phyloP scores from a whole-genome alignment of 1,140 invertebrate genomes.

The Trichonephila clavata region DNA sequence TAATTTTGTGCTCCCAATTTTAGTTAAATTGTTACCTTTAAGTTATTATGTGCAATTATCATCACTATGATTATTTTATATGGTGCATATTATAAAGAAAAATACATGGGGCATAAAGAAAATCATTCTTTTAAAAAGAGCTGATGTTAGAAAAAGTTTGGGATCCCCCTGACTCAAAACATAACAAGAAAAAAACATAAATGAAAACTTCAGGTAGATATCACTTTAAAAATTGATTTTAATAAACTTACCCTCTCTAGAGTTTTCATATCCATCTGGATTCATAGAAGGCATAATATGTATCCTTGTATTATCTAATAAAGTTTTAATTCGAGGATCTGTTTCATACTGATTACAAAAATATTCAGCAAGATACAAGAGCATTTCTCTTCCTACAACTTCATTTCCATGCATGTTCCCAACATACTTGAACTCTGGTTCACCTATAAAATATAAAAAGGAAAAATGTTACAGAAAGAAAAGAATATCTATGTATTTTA shows the following conservation, averaged over 20 bases:
- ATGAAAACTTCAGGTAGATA: no score
- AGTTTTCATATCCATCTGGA: conserved; percentile 96
- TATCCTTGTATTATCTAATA: conserved; percentile 91
- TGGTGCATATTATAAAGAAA: no score
- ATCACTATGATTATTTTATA: no score
- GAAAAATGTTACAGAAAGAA: not conserved
- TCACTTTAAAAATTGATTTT: no score
- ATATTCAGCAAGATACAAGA: conserved; percentile 91
- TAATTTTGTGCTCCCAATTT: no score
- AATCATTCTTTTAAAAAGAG: no score
- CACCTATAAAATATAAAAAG: conserved; percentile 81
- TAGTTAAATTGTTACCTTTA: no score
- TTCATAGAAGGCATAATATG: conserved; percentile 98
- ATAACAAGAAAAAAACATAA: no score
- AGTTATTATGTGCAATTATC: no score
- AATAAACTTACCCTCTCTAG: conserved; percentile 83
- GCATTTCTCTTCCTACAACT: conserved; percentile 93
- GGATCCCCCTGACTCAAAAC: no score
- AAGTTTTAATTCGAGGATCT: conserved; percentile 87
- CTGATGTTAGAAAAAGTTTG: no score
- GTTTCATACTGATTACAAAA: conserved; percentile 92
- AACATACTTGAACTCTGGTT: conserved; percentile 96
- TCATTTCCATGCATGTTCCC: conserved; percentile 99
- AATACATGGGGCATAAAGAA: no score
- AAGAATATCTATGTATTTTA: not conserved